phyloP scores from a whole-genome alignment of 2,797 vertebrate genomes.

The Thamnophis elegans region DNA sequence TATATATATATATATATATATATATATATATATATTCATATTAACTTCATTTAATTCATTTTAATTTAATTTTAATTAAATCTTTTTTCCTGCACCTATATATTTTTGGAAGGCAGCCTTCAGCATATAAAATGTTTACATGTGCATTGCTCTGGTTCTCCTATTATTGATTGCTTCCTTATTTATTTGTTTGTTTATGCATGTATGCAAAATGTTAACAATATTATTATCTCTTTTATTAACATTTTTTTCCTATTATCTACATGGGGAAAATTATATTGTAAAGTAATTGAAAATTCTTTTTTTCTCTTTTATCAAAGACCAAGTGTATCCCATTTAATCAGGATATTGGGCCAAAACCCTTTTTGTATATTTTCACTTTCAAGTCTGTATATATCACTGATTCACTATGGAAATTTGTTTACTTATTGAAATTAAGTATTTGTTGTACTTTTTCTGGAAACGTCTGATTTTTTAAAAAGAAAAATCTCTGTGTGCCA shows the following conservation, averaged over 20 bases:
- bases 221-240: background rate
- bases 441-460: background rate
- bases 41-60: background rate
- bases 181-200: background rate
- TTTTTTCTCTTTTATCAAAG: background rate
- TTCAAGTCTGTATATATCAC: background rate
- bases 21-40: no score
- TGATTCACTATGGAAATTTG: background rate
- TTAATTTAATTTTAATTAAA: background rate
- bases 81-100: background rate
- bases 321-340: background rate
- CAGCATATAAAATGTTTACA: background rate
- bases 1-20: no score
- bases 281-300: background rate
- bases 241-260: background rate
- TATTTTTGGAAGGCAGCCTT: background rate
- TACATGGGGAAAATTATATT: background rate
- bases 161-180: background rate
- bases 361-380: background rate
- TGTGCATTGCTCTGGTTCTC: no score
- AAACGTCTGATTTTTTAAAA: background rate
- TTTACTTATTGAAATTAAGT: background rate
- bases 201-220: background rate
- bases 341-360: background rate
- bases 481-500: background rate